These are phyloP conservation scores for Seriola dumerili DNA, from an alignment of 2,113 vertebrate species.

Conservation along the genomic window DNA sequence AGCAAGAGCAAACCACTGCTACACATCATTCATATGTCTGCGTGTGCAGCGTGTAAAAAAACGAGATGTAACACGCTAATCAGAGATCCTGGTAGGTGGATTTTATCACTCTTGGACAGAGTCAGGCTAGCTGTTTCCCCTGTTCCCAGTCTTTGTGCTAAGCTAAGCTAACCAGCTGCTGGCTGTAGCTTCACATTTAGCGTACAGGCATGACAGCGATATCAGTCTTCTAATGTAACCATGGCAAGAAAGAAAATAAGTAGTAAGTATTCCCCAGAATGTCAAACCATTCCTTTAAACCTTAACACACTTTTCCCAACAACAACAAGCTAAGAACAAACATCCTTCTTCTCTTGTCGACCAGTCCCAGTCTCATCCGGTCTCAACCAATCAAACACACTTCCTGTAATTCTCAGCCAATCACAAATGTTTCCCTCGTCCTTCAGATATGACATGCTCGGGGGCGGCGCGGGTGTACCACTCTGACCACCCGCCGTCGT, in stretches of 20 bases:
- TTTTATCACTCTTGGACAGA: neutral
- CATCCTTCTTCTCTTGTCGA: neutral
- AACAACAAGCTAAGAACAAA: neutral
- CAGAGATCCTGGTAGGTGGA: neutral
- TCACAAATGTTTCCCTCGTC: constrained; percentile 88
- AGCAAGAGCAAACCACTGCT: too few species aligned
- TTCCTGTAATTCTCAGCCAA: neutral
- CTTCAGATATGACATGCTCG: constrained; percentile 89
- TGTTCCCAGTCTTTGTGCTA: too few species aligned
- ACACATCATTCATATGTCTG: too few species aligned
- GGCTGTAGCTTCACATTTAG: too few species aligned
- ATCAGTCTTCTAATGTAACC: neutral
- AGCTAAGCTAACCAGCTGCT: neutral
- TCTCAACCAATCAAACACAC: neutral
- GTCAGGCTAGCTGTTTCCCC: neutral
- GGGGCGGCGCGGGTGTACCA: constrained; percentile 91
- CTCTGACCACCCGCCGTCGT: constrained; percentile 93
- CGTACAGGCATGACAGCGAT: neutral
- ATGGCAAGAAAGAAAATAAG: neutral
- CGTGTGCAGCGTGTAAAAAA: too few species aligned
- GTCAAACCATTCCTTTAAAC: constrained; percentile 11
- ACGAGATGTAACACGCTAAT: too few species aligned
- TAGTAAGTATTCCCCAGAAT: neutral
- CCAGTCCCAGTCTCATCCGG: neutral
- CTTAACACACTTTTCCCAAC: neutral